phyloP scores from a whole-genome alignment of 2,113 vertebrate species.

The Tamias sibiricus region DNA sequence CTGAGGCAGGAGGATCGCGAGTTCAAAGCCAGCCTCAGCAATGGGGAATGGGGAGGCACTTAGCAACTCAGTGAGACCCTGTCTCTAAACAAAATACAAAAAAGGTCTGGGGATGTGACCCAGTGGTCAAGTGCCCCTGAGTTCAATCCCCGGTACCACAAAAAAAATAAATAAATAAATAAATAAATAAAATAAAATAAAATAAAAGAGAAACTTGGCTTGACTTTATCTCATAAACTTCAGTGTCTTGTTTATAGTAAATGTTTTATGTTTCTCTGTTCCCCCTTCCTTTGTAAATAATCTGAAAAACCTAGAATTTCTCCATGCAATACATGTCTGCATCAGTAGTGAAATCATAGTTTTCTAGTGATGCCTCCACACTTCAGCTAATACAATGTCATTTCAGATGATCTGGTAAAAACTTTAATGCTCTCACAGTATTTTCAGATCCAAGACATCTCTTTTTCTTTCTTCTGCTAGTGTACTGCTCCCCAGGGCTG shows the following conservation, averaged over 20 bases:
- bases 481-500: not conserved
- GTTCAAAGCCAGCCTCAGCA: no score
- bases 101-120: no score
- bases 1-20: no score
- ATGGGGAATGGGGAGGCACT: no score
- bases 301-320: slow-evolving; percentile 5
- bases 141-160: no score
- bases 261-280: slow-evolving; percentile 52
- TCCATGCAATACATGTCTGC: slow-evolving; percentile 28
- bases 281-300: slow-evolving; percentile 17
- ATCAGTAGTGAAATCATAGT: not conserved
- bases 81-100: no score
- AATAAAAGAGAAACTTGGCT: not conserved
- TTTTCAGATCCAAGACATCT: not conserved
- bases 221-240: slow-evolving; percentile 33
- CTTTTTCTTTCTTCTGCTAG: not conserved
- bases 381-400: not conserved
- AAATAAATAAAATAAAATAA: no score
- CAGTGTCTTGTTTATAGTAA: slow-evolving; percentile 14
- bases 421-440: not conserved
- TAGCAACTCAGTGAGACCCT: no score
- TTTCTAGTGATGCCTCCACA: not conserved
- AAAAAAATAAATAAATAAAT: no score
- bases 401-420: not conserved
- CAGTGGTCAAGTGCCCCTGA: no score